Base-by-base conservation (phyloP, 1,140 invertebrate genomes). In the Drosophila tristis region DNA sequence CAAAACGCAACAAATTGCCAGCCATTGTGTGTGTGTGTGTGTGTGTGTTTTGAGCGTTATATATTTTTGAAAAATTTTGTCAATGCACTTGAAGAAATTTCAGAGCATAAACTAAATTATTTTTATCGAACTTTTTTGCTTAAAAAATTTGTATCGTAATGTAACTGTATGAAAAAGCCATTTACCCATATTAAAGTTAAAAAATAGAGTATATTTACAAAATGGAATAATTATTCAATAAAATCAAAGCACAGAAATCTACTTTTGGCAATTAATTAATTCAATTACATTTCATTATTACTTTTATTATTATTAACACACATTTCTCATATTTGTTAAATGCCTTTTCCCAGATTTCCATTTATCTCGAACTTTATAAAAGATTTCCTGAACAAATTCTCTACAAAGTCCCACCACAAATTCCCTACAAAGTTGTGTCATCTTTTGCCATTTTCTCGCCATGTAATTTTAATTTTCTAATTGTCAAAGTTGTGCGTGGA, bases 401-500 rank as follows among this genome's bases (percentile, higher is more conserved):
- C 35, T 1, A 39, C 35, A 39, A 39, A 39, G 11, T 13, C 13
- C 4, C 4, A 0, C 4, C 35, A 35, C 8, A 35, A 9, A 35
- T 35, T 9, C 31, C 31, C 31, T 9, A 11, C 31, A 35, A 35
- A 35, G 1, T n/a, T 16, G 0, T 25, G 15, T 15, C 2, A 6
- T 7, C 29, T 44, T 48, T 0, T 23, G 2, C 7, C 5, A 7
- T 23, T 62, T 82, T 63, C 49, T 48, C n/a, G 1, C 59, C 42
- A 78, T 87, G 82, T 56, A 75, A 43, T 78, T 87, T 82, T 73
- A 75, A 89, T 89, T 89, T 87, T 87, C 84, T 82, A 87, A 87
- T 87, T 89, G 75, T 78, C 35, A 87, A 78, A 86, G 74, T 76
- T 73, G 57, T 70, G 43, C 63, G 68, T 78, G 51, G 55, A 54